These are phyloP conservation scores for Poicephalus meyeri DNA, from an alignment of 2,113 vertebrate genomes.

Conservation along the genomic window DNA sequence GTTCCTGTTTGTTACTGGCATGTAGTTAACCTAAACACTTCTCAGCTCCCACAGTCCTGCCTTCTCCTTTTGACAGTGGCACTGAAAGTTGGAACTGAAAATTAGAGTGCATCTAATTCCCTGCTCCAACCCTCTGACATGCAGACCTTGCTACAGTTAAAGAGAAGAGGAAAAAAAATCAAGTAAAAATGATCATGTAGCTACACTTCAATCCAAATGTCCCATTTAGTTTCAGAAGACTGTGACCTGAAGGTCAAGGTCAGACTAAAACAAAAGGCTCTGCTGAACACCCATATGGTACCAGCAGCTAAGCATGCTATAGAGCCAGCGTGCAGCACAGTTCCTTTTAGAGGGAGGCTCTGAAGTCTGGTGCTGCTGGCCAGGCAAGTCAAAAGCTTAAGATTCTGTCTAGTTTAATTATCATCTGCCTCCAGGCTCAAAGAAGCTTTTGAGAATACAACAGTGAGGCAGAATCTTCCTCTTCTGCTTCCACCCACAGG, in stretches of 20 bases:
- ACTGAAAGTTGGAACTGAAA: neutral
- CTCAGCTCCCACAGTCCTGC: neutral
- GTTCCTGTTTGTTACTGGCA: neutral
- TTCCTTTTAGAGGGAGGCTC: neutral
- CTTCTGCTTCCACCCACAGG: neutral
- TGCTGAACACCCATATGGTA: neutral
- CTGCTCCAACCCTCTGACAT: neutral
- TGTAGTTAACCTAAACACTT: neutral
- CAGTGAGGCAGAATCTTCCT: neutral
- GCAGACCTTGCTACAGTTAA: neutral
- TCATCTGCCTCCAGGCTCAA: neutral
- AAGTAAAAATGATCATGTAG: neutral
- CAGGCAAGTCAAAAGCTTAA: slow-evolving; percentile 14
- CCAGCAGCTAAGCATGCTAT: neutral
- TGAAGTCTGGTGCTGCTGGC: slow-evolving; percentile 5
- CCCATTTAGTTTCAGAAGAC: neutral
- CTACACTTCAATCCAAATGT: neutral
- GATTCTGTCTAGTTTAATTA: slow-evolving; percentile 39
- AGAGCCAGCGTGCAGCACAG: neutral
- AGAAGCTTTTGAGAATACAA: slow-evolving; percentile 50
- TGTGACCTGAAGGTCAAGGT: neutral
- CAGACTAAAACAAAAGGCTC: neutral
- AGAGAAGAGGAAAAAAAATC: neutral
- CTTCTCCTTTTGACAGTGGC: neutral
- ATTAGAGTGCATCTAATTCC: neutral